Evolutionary conservation across 1,140 invertebrate genomes (phyloP).

Genomic region (Ruditapes philippinarum): DNA sequence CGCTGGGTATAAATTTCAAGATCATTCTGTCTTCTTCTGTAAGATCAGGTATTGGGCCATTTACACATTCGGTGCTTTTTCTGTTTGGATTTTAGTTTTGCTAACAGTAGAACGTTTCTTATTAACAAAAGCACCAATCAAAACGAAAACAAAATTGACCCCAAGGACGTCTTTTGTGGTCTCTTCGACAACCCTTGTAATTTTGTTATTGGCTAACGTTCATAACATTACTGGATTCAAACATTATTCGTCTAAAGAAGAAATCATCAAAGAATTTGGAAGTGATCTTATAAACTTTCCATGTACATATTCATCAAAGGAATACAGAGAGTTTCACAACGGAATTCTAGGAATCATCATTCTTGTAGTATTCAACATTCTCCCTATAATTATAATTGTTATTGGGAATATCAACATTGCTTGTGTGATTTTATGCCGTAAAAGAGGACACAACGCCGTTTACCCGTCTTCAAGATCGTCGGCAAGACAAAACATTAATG

Average conservation of each 20-base stretch:
- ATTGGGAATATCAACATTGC: background rate
- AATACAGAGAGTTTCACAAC: background rate
- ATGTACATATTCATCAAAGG: too few relatives aligned
- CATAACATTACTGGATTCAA: background rate
- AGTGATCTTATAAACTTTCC: too few relatives aligned
- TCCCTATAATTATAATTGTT: background rate
- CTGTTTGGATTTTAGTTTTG: slow-evolving; percentile 32
- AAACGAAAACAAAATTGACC: background rate
- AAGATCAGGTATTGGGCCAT: background rate
- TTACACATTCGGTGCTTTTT: background rate
- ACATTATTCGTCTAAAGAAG: background rate
- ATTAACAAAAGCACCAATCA: background rate
- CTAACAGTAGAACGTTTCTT: slow-evolving; percentile 34
- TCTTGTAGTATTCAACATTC: background rate
- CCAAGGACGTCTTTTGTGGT: background rate
- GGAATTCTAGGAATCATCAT: background rate
- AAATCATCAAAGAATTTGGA: background rate
- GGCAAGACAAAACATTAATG: background rate
- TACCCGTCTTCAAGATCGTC: background rate
- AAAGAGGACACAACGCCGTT: background rate
- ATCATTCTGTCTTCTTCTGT: background rate
- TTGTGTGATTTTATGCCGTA: background rate
- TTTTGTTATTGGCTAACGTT: background rate
- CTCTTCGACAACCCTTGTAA: background rate
- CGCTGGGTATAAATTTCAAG: background rate